Percentiles rank a stretch among this genome's conserved stretches.
Evolutionary conservation across 2,888 invertebrate genomes (phyloP).

Genomic region (Drosophila tanythrix): DNA sequence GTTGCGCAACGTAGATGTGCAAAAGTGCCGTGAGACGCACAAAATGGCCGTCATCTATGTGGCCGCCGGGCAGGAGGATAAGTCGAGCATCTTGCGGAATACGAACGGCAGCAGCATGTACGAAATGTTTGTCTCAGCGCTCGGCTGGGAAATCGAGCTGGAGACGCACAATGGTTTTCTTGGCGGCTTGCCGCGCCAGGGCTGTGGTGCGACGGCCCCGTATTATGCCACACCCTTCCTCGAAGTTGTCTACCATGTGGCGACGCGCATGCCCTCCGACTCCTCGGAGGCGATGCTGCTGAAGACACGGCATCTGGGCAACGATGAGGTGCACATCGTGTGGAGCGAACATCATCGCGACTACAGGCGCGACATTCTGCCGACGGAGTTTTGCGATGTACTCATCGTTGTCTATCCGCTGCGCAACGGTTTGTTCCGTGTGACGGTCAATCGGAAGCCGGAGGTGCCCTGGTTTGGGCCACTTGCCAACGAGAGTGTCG

Average conservation of each 20-base stretch:
- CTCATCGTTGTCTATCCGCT: constrained; percentile 98
- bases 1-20: constrained; percentile 95
- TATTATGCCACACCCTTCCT: constrained; percentile 97
- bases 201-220: constrained; percentile 95
- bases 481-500: constrained; percentile 94
- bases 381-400: constrained; percentile 99
- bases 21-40: constrained; percentile 96
- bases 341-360: constrained; percentile 99
- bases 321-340: constrained; percentile 99
- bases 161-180: constrained; percentile 97
- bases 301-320: constrained; percentile 98
- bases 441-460: constrained; percentile 94
- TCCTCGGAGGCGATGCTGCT: constrained; percentile 94
- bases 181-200: constrained; percentile 96
- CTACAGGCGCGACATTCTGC: constrained; percentile 97
- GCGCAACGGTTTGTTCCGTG: constrained; percentile 92
- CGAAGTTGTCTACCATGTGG: constrained; percentile 98
- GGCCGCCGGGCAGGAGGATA: constrained; percentile 98
- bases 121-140: constrained; percentile 91
- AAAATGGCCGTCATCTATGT: constrained; percentile 99
- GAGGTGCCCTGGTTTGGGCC: constrained; percentile 98
- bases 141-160: constrained; percentile 92
- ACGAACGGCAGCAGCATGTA: constrained; percentile 96
- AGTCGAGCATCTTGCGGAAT: constrained; percentile 95
- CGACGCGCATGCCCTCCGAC: constrained; percentile 97